Evolutionary conservation across 2,113 vertebrate species (phyloP).

Genomic region (Pungitius pungitius): DNA sequence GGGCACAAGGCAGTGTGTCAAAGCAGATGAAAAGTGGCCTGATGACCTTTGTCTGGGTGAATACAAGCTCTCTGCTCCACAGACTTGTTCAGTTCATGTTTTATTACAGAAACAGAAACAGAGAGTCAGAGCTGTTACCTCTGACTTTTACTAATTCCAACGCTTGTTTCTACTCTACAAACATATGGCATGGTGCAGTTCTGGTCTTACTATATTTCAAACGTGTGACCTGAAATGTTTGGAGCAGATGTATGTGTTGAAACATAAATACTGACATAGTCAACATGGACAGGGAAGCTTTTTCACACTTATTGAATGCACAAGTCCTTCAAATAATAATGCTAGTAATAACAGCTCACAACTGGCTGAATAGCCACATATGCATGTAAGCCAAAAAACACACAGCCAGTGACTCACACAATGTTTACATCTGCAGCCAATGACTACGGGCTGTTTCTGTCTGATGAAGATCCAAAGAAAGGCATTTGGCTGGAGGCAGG

Average conservation of each 20-base stretch:
- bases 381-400: neutral
- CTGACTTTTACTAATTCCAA: neutral
- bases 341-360: neutral
- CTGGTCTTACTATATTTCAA: neutral
- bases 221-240: neutral
- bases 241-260: constrained; percentile 1
- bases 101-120: neutral
- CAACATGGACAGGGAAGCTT: neutral
- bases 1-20: neutral
- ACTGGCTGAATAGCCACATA: neutral
- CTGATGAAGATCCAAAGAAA: constrained; percentile 98
- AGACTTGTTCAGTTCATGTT: constrained; percentile 15
- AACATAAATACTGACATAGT: constrained; percentile 1
- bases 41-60: constrained; percentile 3
- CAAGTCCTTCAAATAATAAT: neutral
- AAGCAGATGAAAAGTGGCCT: neutral
- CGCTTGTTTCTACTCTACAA: neutral
- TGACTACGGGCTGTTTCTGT: constrained; percentile 97
- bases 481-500: constrained; percentile 98
- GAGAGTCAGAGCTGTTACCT: neutral
- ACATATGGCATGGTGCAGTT: neutral
- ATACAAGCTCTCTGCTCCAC: constrained; percentile 6
- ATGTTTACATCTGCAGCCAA: constrained; percentile 83
- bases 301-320: neutral
- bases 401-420: constrained; percentile 18